Evolutionary conservation across 2,888 invertebrate genomes (phyloP).

Genomic region (Lycophotia porphyrea): DNA sequence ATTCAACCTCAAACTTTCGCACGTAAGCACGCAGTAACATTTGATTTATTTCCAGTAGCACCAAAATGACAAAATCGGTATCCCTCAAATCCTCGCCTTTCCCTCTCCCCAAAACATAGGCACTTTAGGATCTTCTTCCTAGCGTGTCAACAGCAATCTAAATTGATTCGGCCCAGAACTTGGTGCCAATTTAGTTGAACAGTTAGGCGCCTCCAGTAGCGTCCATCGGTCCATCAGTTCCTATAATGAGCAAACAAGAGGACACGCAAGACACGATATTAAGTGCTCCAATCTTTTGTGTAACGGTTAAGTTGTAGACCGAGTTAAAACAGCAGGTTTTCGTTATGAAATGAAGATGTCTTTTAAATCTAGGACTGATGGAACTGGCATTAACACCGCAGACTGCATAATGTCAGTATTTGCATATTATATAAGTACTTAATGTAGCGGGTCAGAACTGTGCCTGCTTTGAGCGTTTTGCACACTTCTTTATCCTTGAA

Average conservation of each 20-base stretch:
- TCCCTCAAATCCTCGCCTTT: neutral
- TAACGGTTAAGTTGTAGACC: neutral
- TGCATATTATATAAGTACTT: constrained; percentile 34
- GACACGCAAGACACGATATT: neutral
- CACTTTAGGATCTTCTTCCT: neutral
- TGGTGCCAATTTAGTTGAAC: neutral
- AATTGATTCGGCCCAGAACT: neutral
- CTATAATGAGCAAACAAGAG: constrained; percentile 4
- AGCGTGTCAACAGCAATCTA: neutral
- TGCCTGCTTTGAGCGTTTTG: constrained; percentile 10
- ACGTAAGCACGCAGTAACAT: no score
- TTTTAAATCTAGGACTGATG: constrained; percentile 1
- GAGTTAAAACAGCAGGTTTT: neutral
- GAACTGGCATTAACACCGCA: constrained; percentile 21
- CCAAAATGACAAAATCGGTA: neutral
- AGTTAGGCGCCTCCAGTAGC: neutral
- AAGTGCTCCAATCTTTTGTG: neutral
- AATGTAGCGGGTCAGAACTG: constrained; percentile 24
- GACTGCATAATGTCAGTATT: constrained; percentile 39
- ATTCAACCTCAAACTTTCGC: no score
- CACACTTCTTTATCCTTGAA: constrained; percentile 5
- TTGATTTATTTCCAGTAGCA: constrained; percentile 1
- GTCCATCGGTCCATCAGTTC: neutral
- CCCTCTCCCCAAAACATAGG: neutral
- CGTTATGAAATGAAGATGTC: neutral